A percentile compares a stretch with the other conserved stretches of the same genome.
These are phyloP conservation scores for Melinaea menophilus DNA, from an alignment of 2,888 invertebrate species.

Conservation along the genomic window DNA sequence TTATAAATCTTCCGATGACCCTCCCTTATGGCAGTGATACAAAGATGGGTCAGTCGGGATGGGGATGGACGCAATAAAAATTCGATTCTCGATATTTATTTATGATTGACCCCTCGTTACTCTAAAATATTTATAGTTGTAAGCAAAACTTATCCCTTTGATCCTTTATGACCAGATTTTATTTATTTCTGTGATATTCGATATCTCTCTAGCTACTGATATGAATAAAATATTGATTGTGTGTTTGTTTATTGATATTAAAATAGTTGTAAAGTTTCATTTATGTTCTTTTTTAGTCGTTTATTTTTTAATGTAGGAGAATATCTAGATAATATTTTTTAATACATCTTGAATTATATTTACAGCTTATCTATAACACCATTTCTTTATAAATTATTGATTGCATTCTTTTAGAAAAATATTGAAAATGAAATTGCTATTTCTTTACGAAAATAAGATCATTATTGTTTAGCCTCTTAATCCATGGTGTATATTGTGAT, in stretches of 20 bases:
- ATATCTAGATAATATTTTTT: no score
- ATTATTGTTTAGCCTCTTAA: constrained; percentile 39
- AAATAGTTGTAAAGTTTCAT: background rate
- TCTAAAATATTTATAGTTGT: constrained; percentile 36
- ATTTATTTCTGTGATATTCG: constrained; percentile 14
- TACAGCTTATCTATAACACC: no score
- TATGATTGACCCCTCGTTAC: constrained; percentile 42
- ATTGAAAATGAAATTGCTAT: no score
- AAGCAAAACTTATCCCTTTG: constrained; percentile 29
- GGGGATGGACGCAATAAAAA: constrained; percentile 59
- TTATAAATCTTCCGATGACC: constrained; percentile 64
- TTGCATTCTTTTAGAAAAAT: no score
- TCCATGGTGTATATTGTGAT: constrained; percentile 52
- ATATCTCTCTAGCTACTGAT: constrained; percentile 1
- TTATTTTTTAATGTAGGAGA: no score
- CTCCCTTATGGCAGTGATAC: constrained; percentile 55
- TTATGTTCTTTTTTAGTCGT: background rate
- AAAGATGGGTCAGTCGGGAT: constrained; percentile 57
- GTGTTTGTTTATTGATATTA: background rate
- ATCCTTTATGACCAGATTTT: constrained; percentile 16
- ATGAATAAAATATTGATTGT: background rate
- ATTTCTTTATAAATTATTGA: no score
- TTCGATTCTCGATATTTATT: constrained; percentile 53
- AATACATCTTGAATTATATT: no score
- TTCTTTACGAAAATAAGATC: background rate